Evolutionary conservation across 2,888 invertebrate species (phyloP).

Genomic region (Amphipoea lucens): DNA sequence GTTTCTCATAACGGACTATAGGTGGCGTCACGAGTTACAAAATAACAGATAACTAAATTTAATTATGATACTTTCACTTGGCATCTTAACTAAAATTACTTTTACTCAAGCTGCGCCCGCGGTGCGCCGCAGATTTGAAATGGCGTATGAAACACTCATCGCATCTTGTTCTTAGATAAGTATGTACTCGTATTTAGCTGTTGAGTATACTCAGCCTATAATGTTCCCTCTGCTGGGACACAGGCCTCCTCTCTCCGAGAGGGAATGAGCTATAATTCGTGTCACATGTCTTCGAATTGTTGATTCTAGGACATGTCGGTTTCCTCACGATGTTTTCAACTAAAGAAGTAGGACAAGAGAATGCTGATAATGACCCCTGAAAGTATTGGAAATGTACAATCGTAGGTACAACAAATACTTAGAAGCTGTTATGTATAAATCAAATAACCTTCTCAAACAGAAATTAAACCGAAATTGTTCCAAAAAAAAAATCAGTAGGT

Average conservation of each 20-base stretch:
- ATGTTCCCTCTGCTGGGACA: not conserved
- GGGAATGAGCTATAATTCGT: not conserved
- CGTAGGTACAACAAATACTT: not conserved
- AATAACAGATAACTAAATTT: constrained; percentile 71
- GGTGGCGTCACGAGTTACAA: constrained; percentile 68
- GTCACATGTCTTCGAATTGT: not conserved
- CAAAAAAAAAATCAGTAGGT: not conserved
- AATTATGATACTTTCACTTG: constrained; percentile 68
- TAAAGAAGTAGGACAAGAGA: not conserved
- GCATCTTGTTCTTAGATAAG: constrained; percentile 6
- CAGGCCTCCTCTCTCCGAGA: not conserved
- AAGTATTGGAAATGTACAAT: not conserved
- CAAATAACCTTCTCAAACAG: not conserved
- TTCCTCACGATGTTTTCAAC: not conserved
- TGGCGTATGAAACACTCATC: not conserved
- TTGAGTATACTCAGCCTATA: not conserved
- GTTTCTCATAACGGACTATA: constrained; percentile 59
- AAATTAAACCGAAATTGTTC: not conserved
- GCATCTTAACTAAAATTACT: constrained; percentile 53
- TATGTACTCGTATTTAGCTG: not conserved
- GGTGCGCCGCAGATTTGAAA: not conserved
- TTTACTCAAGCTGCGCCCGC: constrained; percentile 53
- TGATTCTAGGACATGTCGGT: not conserved
- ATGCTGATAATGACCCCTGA: not conserved
- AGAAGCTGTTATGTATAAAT: not conserved